phyloP scores from a whole-genome alignment of 92 coral and sea anemone genomes.

The Blastomussa wellsi region DNA sequence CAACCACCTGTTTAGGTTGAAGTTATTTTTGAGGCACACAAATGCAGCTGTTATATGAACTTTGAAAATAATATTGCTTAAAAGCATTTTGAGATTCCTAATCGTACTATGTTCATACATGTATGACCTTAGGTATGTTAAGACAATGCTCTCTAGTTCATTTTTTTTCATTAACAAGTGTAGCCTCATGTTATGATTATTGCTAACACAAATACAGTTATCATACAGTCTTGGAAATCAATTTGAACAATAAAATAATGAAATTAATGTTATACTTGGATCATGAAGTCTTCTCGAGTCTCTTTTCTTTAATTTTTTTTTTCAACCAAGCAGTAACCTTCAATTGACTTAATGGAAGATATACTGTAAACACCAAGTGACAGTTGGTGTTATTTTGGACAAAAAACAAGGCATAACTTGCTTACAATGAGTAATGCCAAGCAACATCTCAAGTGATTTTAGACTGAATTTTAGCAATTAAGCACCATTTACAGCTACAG shows the following conservation, averaged over 20 bases:
- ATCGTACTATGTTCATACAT: slow-evolving; percentile 17
- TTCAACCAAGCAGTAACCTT: not conserved
- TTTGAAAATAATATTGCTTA: slow-evolving; percentile 4
- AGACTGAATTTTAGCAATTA: slow-evolving; percentile 15
- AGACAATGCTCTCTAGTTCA: not conserved
- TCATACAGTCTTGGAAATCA: slow-evolving; percentile 22
- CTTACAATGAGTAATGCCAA: slow-evolving; percentile 11
- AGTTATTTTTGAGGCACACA: not conserved
- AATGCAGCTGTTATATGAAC: slow-evolving; percentile 8
- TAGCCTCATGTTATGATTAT: slow-evolving; percentile 27
- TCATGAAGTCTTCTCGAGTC: slow-evolving; percentile 24
- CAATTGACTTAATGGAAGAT: slow-evolving; percentile 2
- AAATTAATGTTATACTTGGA: slow-evolving; percentile 23
- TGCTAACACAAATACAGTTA: slow-evolving; percentile 27
- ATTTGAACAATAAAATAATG: slow-evolving; percentile 25
- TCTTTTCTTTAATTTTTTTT: not conserved
- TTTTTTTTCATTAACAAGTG: slow-evolving; percentile 10
- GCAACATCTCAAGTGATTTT: slow-evolving; percentile 13
- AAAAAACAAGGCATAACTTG: slow-evolving; percentile 23
- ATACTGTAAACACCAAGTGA: slow-evolving; percentile 3
- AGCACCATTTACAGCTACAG: slow-evolving; percentile 43
- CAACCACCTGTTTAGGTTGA: not conserved
- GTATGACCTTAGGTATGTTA: not conserved
- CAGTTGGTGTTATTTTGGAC: not conserved
- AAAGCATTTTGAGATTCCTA: not conserved